Conservation (phyloP, 2,888 invertebrate genomes). For the Drosophila mulleri region DNA sequence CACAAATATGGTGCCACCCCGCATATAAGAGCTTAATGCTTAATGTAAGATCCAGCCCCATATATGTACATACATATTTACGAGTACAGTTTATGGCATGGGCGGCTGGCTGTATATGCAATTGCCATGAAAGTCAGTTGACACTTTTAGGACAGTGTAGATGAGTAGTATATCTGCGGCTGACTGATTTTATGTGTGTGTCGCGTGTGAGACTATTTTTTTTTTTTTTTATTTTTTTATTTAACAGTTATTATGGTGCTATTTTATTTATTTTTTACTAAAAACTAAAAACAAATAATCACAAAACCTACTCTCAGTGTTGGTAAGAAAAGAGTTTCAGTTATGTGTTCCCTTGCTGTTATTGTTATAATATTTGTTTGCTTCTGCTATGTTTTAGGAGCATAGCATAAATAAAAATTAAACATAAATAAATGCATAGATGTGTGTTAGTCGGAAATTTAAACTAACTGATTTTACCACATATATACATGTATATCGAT, state of each 20-base stretch:
- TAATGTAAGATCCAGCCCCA: background rate
- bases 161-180: background rate
- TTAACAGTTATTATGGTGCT: background rate
- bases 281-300: too few relatives aligned
- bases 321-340: background rate
- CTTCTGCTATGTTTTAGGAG: background rate
- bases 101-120: too few relatives aligned
- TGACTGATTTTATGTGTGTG: background rate
- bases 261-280: background rate
- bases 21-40: background rate
- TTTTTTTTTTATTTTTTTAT: background rate
- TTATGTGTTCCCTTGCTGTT: background rate
- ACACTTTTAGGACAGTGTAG: background rate
- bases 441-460: too few relatives aligned
- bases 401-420: background rate
- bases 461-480: too few relatives aligned
- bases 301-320: background rate
- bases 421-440: background rate
- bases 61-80: background rate
- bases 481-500: background rate
- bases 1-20: background rate
- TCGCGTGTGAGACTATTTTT: background rate
- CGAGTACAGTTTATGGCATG: background rate
- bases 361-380: background rate
- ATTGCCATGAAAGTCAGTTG: too few relatives aligned